phyloP scores from a whole-genome alignment of 2,113 vertebrate species.

The Malaclemys terrapin region DNA sequence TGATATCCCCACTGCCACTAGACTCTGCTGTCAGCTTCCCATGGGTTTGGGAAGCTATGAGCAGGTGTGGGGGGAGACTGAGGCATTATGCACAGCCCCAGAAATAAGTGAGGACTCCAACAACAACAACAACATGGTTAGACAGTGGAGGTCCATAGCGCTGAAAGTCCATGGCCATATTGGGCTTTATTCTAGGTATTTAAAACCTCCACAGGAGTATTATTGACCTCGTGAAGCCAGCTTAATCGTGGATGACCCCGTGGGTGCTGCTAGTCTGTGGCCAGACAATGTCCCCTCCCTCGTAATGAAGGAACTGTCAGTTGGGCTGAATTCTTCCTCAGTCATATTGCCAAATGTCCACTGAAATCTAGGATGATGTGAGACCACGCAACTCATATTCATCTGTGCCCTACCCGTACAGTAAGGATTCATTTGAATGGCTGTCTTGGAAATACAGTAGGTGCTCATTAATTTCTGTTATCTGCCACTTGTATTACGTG shows the following conservation, averaged over 20 bases:
- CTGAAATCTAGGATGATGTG: neutral
- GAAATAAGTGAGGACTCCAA: neutral
- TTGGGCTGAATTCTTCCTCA: neutral
- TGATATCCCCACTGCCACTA: accelerated
- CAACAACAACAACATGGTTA: neutral
- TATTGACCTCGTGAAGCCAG: neutral
- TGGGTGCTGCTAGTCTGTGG: neutral
- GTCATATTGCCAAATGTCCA: constrained; percentile 49
- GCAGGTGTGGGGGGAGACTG: accelerated
- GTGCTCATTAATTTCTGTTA: constrained; percentile 70
- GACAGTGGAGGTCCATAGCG: neutral
- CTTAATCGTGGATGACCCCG: neutral
- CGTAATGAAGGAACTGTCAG: neutral
- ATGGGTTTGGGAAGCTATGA: neutral
- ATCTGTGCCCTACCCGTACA: constrained; percentile 1
- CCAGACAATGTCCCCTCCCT: neutral
- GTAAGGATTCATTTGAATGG: constrained; percentile 71
- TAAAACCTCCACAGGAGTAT: neutral
- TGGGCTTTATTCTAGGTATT: neutral
- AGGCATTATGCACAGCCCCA: neutral
- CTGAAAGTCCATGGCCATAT: neutral
- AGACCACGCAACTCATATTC: constrained; percentile 43
- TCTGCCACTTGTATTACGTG: constrained; percentile 67
- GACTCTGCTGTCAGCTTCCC: neutral
- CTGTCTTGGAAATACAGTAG: constrained; percentile 46